Conservation (phyloP, 2,888 invertebrate species). For the Caradrina clavipalpis region DNA sequence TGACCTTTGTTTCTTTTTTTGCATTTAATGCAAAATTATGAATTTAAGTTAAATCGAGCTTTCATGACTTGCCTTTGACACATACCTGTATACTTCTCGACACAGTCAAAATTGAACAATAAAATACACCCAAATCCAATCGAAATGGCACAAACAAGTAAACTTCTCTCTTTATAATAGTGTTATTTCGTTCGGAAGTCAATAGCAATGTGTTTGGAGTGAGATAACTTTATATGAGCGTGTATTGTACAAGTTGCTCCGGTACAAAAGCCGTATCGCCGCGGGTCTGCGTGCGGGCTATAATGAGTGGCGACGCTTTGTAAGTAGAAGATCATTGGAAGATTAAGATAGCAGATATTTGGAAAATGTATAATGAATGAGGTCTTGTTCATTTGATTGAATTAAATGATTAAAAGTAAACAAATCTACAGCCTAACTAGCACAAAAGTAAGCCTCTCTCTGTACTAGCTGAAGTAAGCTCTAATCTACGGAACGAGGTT, state of each 20-base stretch:
- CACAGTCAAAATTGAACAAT: conserved; percentile 7
- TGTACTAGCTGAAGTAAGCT: not conserved
- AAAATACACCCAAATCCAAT: conserved; percentile 17
- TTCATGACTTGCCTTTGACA: not conserved
- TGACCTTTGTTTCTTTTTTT: not conserved
- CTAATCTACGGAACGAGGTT: not conserved
- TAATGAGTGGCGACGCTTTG: conserved; percentile 38
- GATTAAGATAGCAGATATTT: too few relatives aligned
- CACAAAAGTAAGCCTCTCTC: not conserved
- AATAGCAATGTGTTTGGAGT: conserved; percentile 50
- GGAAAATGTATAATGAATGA: conserved; percentile 20
- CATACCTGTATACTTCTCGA: not conserved
- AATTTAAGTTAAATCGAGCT: not conserved
- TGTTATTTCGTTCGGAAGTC: conserved; percentile 48
- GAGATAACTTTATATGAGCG: conserved; percentile 57
- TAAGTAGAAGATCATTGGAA: conserved; percentile 9
- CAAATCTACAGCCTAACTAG: not conserved
- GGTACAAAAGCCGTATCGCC: conserved; percentile 46
- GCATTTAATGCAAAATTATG: not conserved
- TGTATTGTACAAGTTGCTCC: conserved; percentile 52
- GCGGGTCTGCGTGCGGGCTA: conserved; percentile 21
- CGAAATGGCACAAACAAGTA: conserved; percentile 24
- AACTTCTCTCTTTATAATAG: conserved; percentile 45
- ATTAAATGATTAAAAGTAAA: not conserved
- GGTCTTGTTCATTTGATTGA: not conserved